Evolutionary conservation across 2,888 invertebrate genomes (phyloP).

Genomic region (Carcina quercana): DNA sequence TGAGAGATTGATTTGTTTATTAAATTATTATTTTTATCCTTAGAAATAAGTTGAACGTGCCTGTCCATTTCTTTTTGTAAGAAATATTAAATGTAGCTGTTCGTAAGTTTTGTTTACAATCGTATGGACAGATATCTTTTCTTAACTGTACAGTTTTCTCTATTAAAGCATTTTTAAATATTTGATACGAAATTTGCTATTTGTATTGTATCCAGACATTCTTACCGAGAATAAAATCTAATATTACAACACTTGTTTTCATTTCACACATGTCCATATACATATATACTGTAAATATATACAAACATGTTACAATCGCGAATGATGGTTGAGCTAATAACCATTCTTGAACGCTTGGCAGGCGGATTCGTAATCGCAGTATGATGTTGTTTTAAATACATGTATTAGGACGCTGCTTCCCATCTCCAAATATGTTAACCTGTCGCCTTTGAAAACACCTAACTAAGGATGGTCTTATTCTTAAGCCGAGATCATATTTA

Average conservation of each 20-base stretch:
- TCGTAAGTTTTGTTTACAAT: neutral
- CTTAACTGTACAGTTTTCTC: constrained; percentile 59
- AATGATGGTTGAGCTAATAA: no score
- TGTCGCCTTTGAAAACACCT: no score
- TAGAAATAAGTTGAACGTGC: constrained; percentile 56
- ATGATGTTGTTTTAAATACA: no score
- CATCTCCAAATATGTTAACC: no score
- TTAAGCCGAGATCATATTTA: no score
- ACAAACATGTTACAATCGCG: no score
- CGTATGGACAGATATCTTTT: constrained; percentile 9
- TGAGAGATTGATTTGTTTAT: constrained; percentile 44
- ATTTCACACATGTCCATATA: no score
- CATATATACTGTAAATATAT: no score
- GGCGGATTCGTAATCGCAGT: no score
- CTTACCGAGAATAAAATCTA: constrained; percentile 64
- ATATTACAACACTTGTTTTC: constrained; percentile 34
- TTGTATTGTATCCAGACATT: constrained; percentile 67
- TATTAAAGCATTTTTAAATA: constrained; percentile 57
- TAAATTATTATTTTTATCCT: constrained; percentile 36
- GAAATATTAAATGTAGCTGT: constrained; percentile 12
- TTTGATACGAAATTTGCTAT: constrained; percentile 65
- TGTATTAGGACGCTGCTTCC: no score
- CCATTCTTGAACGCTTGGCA: no score
- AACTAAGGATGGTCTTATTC: no score
- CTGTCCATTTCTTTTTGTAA: constrained; percentile 39